Evolutionary conservation across 2,797 vertebrate genomes (phyloP).

Genomic region (Cuculus canorus): DNA sequence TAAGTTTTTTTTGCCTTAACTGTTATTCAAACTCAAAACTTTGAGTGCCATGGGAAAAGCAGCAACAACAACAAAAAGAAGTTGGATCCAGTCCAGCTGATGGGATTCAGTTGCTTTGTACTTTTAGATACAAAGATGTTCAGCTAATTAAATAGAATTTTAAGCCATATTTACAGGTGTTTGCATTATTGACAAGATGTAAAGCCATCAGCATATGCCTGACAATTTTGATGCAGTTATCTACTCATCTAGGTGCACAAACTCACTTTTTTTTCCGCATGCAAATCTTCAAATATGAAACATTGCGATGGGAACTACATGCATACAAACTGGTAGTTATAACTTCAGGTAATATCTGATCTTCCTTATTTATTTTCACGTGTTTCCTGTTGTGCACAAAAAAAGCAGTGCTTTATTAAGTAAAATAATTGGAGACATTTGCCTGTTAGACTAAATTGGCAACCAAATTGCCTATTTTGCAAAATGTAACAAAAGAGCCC

Average conservation of each 20-base stretch:
- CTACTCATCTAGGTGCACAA: neutral
- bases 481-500: neutral
- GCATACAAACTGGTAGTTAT: neutral
- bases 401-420: constrained; percentile 1
- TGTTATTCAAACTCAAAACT: neutral
- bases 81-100: neutral
- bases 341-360: neutral
- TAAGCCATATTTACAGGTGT: neutral
- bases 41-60: neutral
- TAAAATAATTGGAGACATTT: constrained; percentile 20
- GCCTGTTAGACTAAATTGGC: neutral
- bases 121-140: neutral
- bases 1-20: neutral
- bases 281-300: neutral
- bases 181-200: neutral
- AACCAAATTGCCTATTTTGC: neutral
- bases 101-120: neutral
- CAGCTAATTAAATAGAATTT: neutral
- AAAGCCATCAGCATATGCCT: neutral
- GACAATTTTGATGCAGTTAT: neutral
- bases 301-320: neutral
- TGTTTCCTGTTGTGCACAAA: neutral
- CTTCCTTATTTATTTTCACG: neutral
- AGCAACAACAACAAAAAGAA: neutral
- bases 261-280: neutral